Base-by-base conservation (phyloP, 2,888 invertebrate species). In the Buathra laborator region DNA sequence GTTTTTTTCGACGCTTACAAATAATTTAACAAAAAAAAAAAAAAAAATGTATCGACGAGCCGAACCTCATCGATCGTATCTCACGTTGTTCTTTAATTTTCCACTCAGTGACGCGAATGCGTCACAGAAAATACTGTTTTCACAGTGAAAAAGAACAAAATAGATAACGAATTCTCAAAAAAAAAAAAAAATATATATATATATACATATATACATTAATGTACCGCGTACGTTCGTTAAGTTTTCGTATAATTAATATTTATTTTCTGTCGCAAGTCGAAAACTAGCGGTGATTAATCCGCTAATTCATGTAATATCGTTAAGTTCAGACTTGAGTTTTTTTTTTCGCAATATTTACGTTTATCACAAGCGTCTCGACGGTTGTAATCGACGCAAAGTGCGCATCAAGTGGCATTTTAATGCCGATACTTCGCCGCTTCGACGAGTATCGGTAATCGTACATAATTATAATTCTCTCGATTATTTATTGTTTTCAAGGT, bases 341-440 rank as follows among this genome's bases (percentile, higher is more conserved):
- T 43, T 76, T 66, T 66, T 14, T 29, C 37, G 19, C 24, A 24
- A 37, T 51, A 32, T 7, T 62, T 71, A 43, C 48, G 51, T 51
- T 75, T 66, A 64, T 51, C 37, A 48, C 16, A 37, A 64, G 19
- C 76, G 75, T 76, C 66, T 76, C 76, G 66, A 66, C 53, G 43
- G 19, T 66, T 37, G 12, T n/a, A 51, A 48, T 66, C 66, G 51
- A 76, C 16, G 37, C 37, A n/a, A 14, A 53, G 43, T 48, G 66
- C 66, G n/a, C 29, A 29, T 29, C 64, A 66, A 85, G 85, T 88
- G 78, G 74, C 84, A 81, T 87, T 88, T 85, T 64, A 78, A 24
- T 4, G 48, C 72, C 46, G 24, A n/a, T 68, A 46, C 46, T 70
- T 56, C 46, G n/a, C 16, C 32, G 16, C 16, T 12, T 32, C n/a